A percentile compares a stretch with the other conserved stretches of the same genome.
These are phyloP conservation scores for Mya arenaria DNA, from an alignment of 1,140 invertebrate genomes.

Conservation along the genomic window DNA sequence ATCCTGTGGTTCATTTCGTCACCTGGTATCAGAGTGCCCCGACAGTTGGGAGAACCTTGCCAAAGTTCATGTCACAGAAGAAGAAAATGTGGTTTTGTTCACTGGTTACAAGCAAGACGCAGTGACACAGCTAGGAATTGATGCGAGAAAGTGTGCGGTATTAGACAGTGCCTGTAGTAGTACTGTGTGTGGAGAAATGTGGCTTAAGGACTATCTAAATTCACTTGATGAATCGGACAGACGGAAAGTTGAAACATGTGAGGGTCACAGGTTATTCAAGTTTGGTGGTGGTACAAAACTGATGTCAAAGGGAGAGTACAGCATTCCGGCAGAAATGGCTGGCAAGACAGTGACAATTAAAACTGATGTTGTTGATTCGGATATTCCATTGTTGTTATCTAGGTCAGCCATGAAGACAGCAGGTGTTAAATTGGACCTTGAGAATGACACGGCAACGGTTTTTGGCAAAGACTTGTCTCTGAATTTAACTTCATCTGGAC, in stretches of 20 bases:
- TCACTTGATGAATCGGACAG: slow-evolving; percentile 27
- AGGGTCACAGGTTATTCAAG: slow-evolving; percentile 52
- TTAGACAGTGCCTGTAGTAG: slow-evolving; percentile 61
- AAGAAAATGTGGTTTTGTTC: slow-evolving; percentile 49
- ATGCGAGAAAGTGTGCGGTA: slow-evolving; percentile 54
- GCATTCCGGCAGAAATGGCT: slow-evolving; percentile 26
- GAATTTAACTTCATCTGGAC: slow-evolving; percentile 52
- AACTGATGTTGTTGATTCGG: slow-evolving; percentile 55
- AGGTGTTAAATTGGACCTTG: slow-evolving; percentile 57
- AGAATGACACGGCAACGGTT: slow-evolving; percentile 56
- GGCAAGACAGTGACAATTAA: slow-evolving; percentile 33
- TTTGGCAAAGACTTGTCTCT: slow-evolving; percentile 51
- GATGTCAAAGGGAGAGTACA: slow-evolving; percentile 36
- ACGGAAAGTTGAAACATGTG: slow-evolving; percentile 6
- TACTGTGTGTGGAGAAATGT: slow-evolving; percentile 54
- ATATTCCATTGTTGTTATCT: slow-evolving; percentile 57
- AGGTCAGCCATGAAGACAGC: slow-evolving; percentile 47
- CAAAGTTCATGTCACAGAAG: slow-evolving; percentile 52
- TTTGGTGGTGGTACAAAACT: slow-evolving; percentile 54
- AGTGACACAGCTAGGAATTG: slow-evolving; percentile 42
- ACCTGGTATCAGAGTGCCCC: slow-evolving; percentile 56
- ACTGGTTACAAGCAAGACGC: slow-evolving; percentile 51
- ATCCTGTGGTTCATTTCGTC: slow-evolving; percentile 60
- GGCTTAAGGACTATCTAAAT: slow-evolving; percentile 50
- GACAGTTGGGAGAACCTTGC: slow-evolving; percentile 61